Percentiles rank a stretch among this genome's conserved stretches.
phyloP scores from a whole-genome alignment of 2,888 invertebrate species.

The Mythimna loreyi region DNA sequence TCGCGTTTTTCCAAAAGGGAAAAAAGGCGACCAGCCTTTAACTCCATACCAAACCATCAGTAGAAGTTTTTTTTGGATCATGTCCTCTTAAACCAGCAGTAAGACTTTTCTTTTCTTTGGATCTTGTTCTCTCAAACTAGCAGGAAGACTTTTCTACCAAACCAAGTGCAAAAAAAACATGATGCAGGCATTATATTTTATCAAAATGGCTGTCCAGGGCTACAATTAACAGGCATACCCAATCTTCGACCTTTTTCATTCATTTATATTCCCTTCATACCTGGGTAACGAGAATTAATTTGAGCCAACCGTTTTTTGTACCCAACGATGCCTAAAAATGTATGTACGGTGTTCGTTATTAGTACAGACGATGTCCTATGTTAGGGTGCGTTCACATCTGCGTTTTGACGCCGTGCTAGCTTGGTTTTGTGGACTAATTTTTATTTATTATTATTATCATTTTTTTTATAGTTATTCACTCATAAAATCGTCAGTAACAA shows the following conservation, averaged over 20 bases:
- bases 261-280: constrained; percentile 39
- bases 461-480: too few relatives aligned
- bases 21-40: too few relatives aligned
- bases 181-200: not conserved
- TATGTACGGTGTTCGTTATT: constrained; percentile 44
- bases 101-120: too few relatives aligned
- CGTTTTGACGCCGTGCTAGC: not conserved
- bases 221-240: constrained; percentile 18
- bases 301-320: constrained; percentile 52
- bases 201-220: not conserved
- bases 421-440: too few relatives aligned
- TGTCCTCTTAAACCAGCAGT: too few relatives aligned
- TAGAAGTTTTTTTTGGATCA: too few relatives aligned
- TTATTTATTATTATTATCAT: too few relatives aligned
- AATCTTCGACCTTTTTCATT: constrained; percentile 14
- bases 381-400: constrained; percentile 23
- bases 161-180: not conserved
- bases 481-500: too few relatives aligned
- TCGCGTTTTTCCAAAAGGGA: too few relatives aligned
- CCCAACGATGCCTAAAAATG: constrained; percentile 42
- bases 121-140: not conserved
- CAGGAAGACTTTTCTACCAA: not conserved
- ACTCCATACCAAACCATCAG: too few relatives aligned
- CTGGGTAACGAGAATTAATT: constrained; percentile 52
- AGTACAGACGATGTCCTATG: constrained; percentile 18